Percentiles rank a stretch among this genome's conserved stretches.
These are phyloP conservation scores for Teleopsis dalmanni DNA, from an alignment of 1,140 invertebrate species.

Conservation along the genomic window DNA sequence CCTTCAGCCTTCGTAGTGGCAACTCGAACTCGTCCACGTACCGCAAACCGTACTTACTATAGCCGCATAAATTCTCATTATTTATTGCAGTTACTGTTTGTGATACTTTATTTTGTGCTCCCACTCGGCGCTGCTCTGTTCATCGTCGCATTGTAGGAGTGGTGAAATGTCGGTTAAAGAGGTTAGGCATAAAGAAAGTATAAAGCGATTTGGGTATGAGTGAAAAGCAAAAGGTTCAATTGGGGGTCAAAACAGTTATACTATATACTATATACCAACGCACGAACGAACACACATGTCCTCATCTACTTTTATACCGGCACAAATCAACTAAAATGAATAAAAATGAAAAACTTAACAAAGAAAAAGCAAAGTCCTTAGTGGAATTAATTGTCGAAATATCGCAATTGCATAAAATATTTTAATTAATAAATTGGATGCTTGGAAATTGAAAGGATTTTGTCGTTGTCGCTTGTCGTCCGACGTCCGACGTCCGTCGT, in stretches of 20 bases:
- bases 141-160: too few relatives aligned
- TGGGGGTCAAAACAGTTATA: too few relatives aligned
- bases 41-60: neutral
- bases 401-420: slow-evolving; percentile 23
- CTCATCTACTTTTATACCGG: neutral
- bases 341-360: slow-evolving; percentile 21
- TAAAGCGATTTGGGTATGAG: too few relatives aligned
- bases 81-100: slow-evolving; percentile 44
- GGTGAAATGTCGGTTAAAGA: too few relatives aligned
- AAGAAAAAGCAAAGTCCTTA: slow-evolving; percentile 37
- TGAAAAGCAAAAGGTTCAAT: too few relatives aligned
- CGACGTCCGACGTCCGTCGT: neutral
- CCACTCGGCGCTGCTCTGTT: too few relatives aligned
- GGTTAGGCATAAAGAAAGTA: too few relatives aligned
- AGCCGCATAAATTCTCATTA: slow-evolving; percentile 42
- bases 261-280: neutral
- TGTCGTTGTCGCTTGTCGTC: slow-evolving; percentile 12
- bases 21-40: neutral
- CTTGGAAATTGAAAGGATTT: slow-evolving; percentile 44
- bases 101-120: slow-evolving; percentile 42
- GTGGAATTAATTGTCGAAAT: slow-evolving; percentile 41
- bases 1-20: too few relatives aligned
- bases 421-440: slow-evolving; percentile 45
- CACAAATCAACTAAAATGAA: slow-evolving; percentile 9
- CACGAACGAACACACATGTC: neutral